These are phyloP conservation scores for Eilema caniola DNA, from an alignment of 2,888 invertebrate genomes.

Conservation along the genomic window DNA sequence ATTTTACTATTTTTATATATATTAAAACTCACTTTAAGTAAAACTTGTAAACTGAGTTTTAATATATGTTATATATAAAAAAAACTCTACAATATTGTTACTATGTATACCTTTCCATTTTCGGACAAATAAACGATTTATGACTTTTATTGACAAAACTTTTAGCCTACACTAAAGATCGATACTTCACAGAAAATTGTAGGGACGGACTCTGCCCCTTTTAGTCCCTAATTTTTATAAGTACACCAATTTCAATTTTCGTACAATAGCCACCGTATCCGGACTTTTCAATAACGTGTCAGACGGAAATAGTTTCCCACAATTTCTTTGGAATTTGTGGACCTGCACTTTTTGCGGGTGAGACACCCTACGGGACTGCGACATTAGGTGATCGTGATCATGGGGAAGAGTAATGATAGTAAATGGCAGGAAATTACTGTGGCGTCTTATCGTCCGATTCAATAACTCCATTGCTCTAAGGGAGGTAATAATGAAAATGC, in stretches of 20 bases:
- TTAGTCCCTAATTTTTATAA: constrained; percentile 48
- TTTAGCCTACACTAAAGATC: constrained; percentile 27
- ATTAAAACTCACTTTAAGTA: no score
- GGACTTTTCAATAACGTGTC: constrained; percentile 35
- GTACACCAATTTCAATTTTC: constrained; percentile 49
- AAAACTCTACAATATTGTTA: no score
- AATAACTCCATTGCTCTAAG: constrained; percentile 78
- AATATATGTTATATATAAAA: no score
- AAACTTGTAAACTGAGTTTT: no score
- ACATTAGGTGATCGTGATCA: constrained; percentile 71
- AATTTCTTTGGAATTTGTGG: constrained; percentile 37
- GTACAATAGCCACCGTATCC: constrained; percentile 43
- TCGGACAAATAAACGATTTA: background rate
- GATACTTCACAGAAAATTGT: constrained; percentile 37
- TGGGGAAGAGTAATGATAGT: constrained; percentile 79
- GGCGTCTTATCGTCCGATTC: constrained; percentile 85
- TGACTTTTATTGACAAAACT: background rate
- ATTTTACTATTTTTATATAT: no score
- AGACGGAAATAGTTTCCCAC: constrained; percentile 49
- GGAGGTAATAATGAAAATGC: constrained; percentile 84
- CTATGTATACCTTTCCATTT: background rate
- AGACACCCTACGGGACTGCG: constrained; percentile 48
- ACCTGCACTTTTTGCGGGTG: constrained; percentile 43
- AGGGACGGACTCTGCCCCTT: constrained; percentile 24
- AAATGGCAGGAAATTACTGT: constrained; percentile 85